Conservation (phyloP, 2,797 vertebrate genomes). For the Semotilus atromaculatus region DNA sequence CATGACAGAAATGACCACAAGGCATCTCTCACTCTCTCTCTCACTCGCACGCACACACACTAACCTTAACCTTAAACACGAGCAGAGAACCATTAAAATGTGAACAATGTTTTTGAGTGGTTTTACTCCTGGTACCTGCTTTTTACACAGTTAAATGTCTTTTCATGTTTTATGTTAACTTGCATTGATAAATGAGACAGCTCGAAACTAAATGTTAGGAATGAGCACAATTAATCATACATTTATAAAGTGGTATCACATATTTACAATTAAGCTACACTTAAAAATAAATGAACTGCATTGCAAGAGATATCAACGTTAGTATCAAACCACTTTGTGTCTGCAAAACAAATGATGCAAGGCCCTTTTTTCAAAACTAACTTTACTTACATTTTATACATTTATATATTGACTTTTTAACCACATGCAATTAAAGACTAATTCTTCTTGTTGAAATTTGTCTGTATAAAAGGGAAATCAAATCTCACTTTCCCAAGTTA, state of each 20-base stretch:
- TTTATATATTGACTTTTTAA: not conserved
- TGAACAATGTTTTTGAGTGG: constrained; percentile 5
- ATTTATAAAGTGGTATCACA: not conserved
- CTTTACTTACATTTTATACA: not conserved
- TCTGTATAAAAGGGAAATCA: not conserved
- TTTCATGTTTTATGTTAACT: not conserved
- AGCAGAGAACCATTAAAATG: constrained; percentile 11
- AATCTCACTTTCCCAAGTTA: not conserved
- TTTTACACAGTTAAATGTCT: constrained; percentile 5
- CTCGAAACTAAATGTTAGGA: not conserved
- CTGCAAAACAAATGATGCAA: not conserved
- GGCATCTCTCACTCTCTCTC: too few relatives aligned
- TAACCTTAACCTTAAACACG: not conserved
- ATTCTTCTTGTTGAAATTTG: not conserved
- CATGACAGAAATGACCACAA: not conserved
- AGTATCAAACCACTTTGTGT: too few relatives aligned
- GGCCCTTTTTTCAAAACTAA: not conserved
- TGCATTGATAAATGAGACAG: not conserved
- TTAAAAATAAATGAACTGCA: not conserved
- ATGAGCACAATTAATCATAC: not conserved
- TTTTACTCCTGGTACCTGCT: not conserved
- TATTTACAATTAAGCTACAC: constrained; percentile 5
- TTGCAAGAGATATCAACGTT: too few relatives aligned
- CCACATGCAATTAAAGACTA: not conserved
- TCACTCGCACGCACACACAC: not conserved